Percentiles rank a stretch among this genome's conserved stretches.
Conservation (phyloP, 2,888 invertebrate genomes). For the Drosophila fulvimacula region DNA sequence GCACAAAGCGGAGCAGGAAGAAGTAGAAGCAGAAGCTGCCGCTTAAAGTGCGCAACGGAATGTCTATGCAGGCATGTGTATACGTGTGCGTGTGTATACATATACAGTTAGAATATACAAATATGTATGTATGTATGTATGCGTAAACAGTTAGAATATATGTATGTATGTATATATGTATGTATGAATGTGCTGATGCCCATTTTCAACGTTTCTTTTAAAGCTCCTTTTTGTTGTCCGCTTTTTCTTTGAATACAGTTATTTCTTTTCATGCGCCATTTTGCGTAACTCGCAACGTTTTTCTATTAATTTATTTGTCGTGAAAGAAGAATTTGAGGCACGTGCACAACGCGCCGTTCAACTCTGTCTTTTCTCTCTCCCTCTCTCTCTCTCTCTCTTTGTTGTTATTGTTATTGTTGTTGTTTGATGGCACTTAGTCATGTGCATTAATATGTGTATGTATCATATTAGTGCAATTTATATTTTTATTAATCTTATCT, state of each 20-base stretch:
- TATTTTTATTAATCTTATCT: neutral
- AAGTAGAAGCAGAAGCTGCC: neutral
- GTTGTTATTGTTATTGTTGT: neutral
- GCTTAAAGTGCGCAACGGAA: constrained; percentile 15
- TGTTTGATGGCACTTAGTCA: constrained; percentile 23
- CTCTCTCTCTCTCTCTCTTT: neutral
- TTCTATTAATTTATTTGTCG: constrained; percentile 6
- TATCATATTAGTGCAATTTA: neutral
- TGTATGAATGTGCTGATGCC: too few species aligned
- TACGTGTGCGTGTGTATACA: neutral
- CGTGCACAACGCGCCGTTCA: constrained; percentile 4
- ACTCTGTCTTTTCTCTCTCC: neutral
- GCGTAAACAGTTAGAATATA: neutral
- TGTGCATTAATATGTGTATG: neutral
- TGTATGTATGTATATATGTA: neutral
- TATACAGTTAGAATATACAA: neutral
- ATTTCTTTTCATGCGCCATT: neutral
- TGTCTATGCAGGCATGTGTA: neutral
- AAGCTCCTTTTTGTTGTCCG: neutral
- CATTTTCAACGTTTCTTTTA: neutral
- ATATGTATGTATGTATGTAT: neutral
- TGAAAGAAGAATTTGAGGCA: constrained; percentile 17
- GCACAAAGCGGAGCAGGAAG: constrained; percentile 6
- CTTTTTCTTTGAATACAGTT: neutral
- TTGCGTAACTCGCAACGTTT: constrained; percentile 3